A percentile compares a stretch with the other conserved stretches of the same genome.
Evolutionary conservation across 2,797 vertebrate species (phyloP).

Genomic region (Enteromius radiatus): DNA sequence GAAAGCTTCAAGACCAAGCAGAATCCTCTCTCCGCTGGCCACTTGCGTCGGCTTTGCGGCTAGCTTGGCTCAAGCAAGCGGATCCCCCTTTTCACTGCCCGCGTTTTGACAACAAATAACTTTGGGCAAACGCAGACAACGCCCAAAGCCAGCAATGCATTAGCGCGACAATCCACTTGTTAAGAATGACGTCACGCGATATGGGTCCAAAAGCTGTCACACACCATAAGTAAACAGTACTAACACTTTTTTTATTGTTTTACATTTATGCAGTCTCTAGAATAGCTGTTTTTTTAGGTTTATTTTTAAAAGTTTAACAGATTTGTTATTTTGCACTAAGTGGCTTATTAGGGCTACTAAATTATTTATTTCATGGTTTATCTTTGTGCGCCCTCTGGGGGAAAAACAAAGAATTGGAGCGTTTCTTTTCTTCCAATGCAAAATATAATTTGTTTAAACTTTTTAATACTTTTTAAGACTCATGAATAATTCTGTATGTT

Average conservation of each 20-base stretch:
- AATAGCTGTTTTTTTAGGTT: background rate
- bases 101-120: background rate
- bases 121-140: background rate
- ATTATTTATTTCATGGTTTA: background rate
- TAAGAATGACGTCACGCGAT: background rate
- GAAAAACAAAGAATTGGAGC: background rate
- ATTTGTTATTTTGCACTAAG: background rate
- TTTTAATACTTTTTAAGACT: background rate
- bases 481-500: background rate
- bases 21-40: background rate
- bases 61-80: background rate
- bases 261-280: background rate
- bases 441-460: background rate
- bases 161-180: background rate
- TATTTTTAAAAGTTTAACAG: background rate
- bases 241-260: background rate
- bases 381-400: background rate
- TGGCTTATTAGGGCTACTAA: background rate
- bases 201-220: background rate
- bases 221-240: background rate
- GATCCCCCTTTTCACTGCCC: background rate
- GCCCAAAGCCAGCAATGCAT: background rate
- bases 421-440: background rate
- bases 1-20: background rate
- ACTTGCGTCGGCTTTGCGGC: background rate